Evolutionary conservation across 2,113 vertebrate species (phyloP), one percentile per base, ranked within the genome.

Genomic region (Casuarius casuarius): DNA sequence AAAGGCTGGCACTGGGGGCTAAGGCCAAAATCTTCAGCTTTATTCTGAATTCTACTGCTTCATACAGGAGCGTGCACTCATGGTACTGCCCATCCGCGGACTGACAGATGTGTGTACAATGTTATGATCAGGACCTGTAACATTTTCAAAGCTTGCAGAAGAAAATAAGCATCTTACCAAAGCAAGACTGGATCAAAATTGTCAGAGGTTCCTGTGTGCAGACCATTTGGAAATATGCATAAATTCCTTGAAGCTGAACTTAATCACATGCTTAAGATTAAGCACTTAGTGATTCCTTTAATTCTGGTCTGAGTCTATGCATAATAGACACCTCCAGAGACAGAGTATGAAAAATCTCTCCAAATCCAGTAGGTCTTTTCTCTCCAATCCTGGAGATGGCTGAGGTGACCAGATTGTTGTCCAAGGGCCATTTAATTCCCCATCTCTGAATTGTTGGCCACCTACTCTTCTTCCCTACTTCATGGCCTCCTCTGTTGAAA

Each of bases 341-440:
- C 54, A 84, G 58, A 95, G 28, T 46, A 65, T 33, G 67, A 93
- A 92, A 52, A 87, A 91, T 79, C 52, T 14, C 20, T 90, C 38
- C 22, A 20, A 68, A 87, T 72, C 40, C 78, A 29, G 23, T 49
- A 68, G 40, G 48, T 26, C 22, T 89, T 77, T 89, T 84, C n/a
- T 68, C 17, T 87, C 31, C 40, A 26, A 0, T 52, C 48, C 58
- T 89, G 84, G 48, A 84, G 56, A 21, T 35, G n/a, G 38, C n/a
- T 92, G 70, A 48, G 38, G 19, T 2, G 9, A 83, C 52, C 58
- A 58, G 70, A 54, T 66, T 65, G 9, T 18, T 89, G 29, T 70
- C 22, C 58, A 70, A 58, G 26, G 13, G 44, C 33, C 3, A 0
- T 79, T 87, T 80, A 58, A 52, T 82, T 29, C 40, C 89, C 59